Base-by-base conservation (phyloP, 2,888 invertebrate genomes). In the Mamestra brassicae region DNA sequence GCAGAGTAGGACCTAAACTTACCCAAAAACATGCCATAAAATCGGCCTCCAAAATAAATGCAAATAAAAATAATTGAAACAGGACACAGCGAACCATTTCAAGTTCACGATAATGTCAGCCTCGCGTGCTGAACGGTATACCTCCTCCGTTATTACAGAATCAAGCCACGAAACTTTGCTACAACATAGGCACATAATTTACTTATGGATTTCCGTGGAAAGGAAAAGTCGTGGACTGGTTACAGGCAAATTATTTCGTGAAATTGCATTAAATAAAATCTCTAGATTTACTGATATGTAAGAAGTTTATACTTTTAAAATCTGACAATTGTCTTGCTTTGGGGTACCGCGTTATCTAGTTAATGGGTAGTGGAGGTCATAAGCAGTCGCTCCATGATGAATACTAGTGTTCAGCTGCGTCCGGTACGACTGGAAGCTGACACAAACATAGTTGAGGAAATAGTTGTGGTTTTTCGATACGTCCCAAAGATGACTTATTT, bases 81-180 rank as follows among this genome's bases (percentile, higher is more conserved):
- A 68, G 65, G 70, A 63, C 60, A 54, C 13, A 34, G 65, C 50
- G 10, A 34, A 69, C 47, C 62, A 34, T 80, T 80, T 71, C 85
- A 84, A 84, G 85, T 81, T 81, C 76, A 60, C 54, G 36, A n/a
- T 84, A 84, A 82, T 72, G 69, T 72, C 1, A 4, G 10, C 10
- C 54, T 82, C 60, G 81, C 81, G 81, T 82, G 81, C 62, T 1
- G n/a, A 68, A 65, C 66, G 15, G 13, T 17, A 72, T 69, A 61
- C 60, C 15, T 45, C 62, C 36, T 26, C 54, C 34, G 76, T 66
- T 74, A 75, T 80, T 80, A 81, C 6, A 45, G 68, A 66, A 55
- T 3, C 50, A 42, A 67, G 54, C 69, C 60, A 84, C 66, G 45
- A 72, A 76, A 76, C 63, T 71, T 72, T 50, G 50, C 66, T 62